Base-by-base conservation (phyloP, 2,797 vertebrate genomes). In the Gobionotothen gibberifrons region DNA sequence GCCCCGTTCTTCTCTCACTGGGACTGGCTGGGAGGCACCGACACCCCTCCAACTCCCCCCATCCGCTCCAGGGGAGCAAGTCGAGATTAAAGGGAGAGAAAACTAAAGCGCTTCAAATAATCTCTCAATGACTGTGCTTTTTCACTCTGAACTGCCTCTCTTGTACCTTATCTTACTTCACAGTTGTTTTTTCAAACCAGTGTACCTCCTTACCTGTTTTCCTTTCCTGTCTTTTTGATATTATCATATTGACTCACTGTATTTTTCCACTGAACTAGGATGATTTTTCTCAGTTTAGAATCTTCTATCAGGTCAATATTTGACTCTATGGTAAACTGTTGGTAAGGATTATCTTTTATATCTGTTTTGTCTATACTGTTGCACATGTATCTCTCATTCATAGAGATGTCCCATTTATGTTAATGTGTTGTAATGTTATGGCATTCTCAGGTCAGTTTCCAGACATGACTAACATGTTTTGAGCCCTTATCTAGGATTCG, bases 1-100 rank as follows among this genome's bases (percentile, higher is more conserved):
- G 95, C 95, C 14, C 95, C 95, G 0, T 96, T 95, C 86, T 96
- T 96, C 82, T 91, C 93, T 0, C 95, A 95, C 88, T 96, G 95
- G 95, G 95, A 96, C 91, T 93, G 93, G 94, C 82, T 96, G 43
- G 94, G 87, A 36, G 95, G 95, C 7, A 95, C 92, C 51, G 78
- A 91, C 72, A 32, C 81, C 0, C 58, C 64, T 70, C 86, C 91
- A 42, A 48, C 44, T 12, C 56, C 83, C 60, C 36, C 80, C 15
- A 43, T 74, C 73, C 78, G 72, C 67, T 2, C 12, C 32, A 0
- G 83, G 6, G 22, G 84, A 88, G 43, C 74, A 70, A 29, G 88
- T 87, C 1, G 76, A 86, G 48, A 59, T 74, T 53, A 85, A 87
- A 61, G 74, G 56, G 52, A 89, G 69, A 71, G 88, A 89, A 61